Conservation (phyloP, 2,888 invertebrate species). For the Halocaridina rubra region DNA sequence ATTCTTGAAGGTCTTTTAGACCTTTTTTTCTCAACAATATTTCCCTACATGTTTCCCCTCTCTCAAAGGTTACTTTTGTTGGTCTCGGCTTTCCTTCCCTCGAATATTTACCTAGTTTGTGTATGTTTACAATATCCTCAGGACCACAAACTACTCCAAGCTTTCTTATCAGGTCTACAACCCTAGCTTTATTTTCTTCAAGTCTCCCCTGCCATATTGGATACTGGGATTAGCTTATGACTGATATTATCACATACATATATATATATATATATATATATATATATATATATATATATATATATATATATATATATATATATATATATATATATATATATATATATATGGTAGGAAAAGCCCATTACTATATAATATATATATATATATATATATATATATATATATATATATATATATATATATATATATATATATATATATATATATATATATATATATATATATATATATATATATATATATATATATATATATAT, state of each 20-base stretch:
- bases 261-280: constrained; percentile 4
- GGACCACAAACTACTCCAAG: too few species aligned
- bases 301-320: constrained; percentile 38
- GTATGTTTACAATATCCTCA: too few species aligned
- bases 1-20: too few species aligned
- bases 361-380: neutral
- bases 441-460: constrained; percentile 24
- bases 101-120: too few species aligned
- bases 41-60: too few species aligned
- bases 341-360: neutral
- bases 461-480: constrained; percentile 35
- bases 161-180: too few species aligned
- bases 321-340: constrained; percentile 39
- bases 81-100: too few species aligned
- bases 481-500: constrained; percentile 37
- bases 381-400: constrained; percentile 22
- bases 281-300: constrained; percentile 33
- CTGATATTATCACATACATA: neutral
- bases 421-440: constrained; percentile 10
- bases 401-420: constrained; percentile 22
- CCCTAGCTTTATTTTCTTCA: too few species aligned
- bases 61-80: too few species aligned
- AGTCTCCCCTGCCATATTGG: too few species aligned
- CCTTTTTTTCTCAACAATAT: too few species aligned
- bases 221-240: neutral